A percentile compares a stretch with the other conserved stretches of the same genome.
Conservation (phyloP, 1,140 invertebrate species). For the Pectinophora gossypiella region DNA sequence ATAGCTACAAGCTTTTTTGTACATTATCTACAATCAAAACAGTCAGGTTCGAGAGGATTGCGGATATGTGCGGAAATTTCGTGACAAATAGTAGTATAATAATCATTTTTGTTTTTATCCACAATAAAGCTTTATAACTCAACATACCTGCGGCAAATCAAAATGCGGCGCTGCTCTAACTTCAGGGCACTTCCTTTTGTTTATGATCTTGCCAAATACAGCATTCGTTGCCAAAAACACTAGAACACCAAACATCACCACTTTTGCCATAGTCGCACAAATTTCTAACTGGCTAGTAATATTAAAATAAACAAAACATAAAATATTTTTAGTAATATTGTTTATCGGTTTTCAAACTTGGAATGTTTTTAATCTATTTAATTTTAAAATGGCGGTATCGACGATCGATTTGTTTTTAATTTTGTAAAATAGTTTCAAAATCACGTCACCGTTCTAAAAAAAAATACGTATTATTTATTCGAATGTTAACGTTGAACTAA, state of each 20-base stretch:
- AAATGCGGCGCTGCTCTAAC: conserved; percentile 64
- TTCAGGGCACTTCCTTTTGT: conserved; percentile 65
- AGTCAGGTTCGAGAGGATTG: not conserved
- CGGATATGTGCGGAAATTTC: not conserved
- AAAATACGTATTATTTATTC: conserved; percentile 39
- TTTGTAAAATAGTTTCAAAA: not conserved
- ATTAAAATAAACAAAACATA: not conserved
- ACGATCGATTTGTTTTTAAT: no score
- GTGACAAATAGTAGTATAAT: not conserved
- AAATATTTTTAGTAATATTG: not conserved
- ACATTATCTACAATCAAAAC: no score
- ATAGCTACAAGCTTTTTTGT: no score
- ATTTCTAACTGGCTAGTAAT: not conserved
- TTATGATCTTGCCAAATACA: conserved; percentile 39
- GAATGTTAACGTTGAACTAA: conserved; percentile 47
- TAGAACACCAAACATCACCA: conserved; percentile 16
- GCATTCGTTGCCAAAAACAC: conserved; percentile 25
- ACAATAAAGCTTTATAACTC: no score
- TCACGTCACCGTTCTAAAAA: not conserved
- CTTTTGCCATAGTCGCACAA: not conserved
- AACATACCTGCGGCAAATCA: conserved; percentile 52
- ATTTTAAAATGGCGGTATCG: not conserved
- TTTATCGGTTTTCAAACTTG: not conserved
- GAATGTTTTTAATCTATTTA: not conserved
- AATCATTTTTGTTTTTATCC: no score